Evolutionary conservation across 2,888 invertebrate genomes (phyloP).

Genomic region (Oscheius sp.): DNA sequence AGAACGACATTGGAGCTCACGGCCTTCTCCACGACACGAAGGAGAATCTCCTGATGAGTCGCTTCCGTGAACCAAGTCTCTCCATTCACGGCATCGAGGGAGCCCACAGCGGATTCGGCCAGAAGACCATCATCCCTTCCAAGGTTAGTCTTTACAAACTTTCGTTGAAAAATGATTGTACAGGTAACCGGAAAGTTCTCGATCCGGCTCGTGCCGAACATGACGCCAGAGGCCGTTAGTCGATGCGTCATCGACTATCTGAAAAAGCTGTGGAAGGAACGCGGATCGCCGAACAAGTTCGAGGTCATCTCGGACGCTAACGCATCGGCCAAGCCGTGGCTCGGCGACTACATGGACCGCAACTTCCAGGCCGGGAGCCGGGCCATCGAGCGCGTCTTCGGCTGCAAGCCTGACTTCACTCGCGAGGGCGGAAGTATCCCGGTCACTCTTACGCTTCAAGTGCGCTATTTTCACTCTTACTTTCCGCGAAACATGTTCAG

Average conservation of each 20-base stretch:
- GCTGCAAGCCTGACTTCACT: constrained; percentile 90
- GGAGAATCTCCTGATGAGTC: constrained; percentile 87
- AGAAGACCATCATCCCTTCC: constrained; percentile 81
- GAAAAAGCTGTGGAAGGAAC: constrained; percentile 83
- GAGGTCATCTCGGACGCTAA: constrained; percentile 76
- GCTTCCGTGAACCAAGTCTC: constrained; percentile 92
- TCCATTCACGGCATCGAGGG: constrained; percentile 95
- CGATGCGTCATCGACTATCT: constrained; percentile 82
- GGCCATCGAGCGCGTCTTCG: constrained; percentile 81
- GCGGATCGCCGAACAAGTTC: constrained; percentile 84
- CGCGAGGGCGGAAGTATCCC: constrained; percentile 98
- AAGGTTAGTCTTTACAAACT: constrained; percentile 42
- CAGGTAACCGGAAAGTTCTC: constrained; percentile 97
- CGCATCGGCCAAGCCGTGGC: constrained; percentile 89
- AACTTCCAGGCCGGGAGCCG: constrained; percentile 87
- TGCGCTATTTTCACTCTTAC: neutral
- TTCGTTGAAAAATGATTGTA: constrained; percentile 66
- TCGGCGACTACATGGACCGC: constrained; percentile 89
- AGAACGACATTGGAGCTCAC: constrained; percentile 79
- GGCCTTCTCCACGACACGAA: constrained; percentile 81
- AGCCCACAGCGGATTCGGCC: constrained; percentile 91
- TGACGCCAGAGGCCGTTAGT: constrained; percentile 86
- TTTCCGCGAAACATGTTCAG: constrained; percentile 60
- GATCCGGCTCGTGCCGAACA: constrained; percentile 92
- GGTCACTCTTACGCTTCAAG: constrained; percentile 86